phyloP scores from a whole-genome alignment of 2,113 vertebrate species.

The Misgurnus anguillicaudatus region DNA sequence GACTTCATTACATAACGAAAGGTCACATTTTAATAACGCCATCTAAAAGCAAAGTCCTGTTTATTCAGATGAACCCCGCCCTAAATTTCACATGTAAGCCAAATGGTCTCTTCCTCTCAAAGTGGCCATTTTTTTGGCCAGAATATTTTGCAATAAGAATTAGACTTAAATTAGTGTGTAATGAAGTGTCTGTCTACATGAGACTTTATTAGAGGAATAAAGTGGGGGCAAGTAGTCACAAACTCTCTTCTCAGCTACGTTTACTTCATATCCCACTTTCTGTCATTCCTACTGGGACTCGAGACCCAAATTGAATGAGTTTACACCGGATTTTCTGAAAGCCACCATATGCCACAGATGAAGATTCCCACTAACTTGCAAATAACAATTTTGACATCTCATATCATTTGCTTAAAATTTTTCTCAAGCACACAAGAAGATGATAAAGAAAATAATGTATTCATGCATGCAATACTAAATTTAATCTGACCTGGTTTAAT shows the following conservation, averaged over 20 bases:
- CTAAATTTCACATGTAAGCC: no score
- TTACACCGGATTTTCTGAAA: slow-evolving; percentile 77
- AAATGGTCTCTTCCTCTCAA: no score
- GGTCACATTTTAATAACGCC: no score
- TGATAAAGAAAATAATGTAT: not conserved
- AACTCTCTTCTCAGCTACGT: slow-evolving; percentile 66
- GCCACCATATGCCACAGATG: slow-evolving; percentile 82
- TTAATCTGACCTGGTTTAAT: no score
- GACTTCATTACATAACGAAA: no score
- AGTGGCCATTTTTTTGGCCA: no score
- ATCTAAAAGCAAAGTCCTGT: no score
- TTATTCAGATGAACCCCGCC: no score
- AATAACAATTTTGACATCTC: slow-evolving; percentile 73
- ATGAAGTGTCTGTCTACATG: not conserved
- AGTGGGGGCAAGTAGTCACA: slow-evolving; percentile 7
- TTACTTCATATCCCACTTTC: slow-evolving; percentile 71
- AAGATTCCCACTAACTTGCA: slow-evolving; percentile 77
- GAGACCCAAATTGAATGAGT: slow-evolving; percentile 86
- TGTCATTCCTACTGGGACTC: slow-evolving; percentile 75
- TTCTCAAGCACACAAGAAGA: not conserved
- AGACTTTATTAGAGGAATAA: not conserved
- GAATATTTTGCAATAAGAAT: no score
- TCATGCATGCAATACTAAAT: no score
- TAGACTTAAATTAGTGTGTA: no score
- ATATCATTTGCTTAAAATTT: slow-evolving; percentile 47